phyloP scores from a whole-genome alignment of 2,113 vertebrate species.

The Ornithorhynchus anatinus region DNA sequence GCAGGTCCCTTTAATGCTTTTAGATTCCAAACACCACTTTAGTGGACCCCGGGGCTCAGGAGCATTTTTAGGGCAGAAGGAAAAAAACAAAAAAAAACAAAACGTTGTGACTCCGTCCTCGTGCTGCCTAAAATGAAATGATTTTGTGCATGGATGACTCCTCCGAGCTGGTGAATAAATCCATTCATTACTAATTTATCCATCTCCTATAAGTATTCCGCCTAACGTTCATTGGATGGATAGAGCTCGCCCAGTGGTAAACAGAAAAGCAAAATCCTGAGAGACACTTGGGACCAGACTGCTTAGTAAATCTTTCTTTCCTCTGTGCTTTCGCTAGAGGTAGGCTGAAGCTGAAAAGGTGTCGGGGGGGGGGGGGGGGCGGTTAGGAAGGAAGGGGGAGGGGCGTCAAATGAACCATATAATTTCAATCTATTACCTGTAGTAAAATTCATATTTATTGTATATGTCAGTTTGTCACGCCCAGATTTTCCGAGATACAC shows the following conservation, averaged over 20 bases:
- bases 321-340: constrained; percentile 61
- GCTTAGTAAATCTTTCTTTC: constrained; percentile 68
- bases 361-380: no score
- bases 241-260: constrained; percentile 45
- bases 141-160: constrained; percentile 28
- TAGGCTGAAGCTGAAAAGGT: constrained; percentile 47
- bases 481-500: constrained; percentile 56
- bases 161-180: constrained; percentile 64
- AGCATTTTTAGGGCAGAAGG: background rate
- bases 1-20: background rate
- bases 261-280: constrained; percentile 47
- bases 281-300: constrained; percentile 69
- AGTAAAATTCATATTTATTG: constrained; percentile 69
- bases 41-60: background rate
- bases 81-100: no score
- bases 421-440: constrained; percentile 62
- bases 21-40: background rate
- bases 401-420: constrained; percentile 72
- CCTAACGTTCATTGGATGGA: constrained; percentile 67
- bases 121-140: constrained; percentile 32
- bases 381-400: no score
- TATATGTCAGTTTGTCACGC: constrained; percentile 74
- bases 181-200: constrained; percentile 65
- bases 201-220: constrained; percentile 54
- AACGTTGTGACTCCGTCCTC: background rate